Percentiles rank a stretch among this genome's conserved stretches.
Evolutionary conservation across 1,140 invertebrate genomes (phyloP).

Genomic region (Mycetomoellerius zeteki): DNA sequence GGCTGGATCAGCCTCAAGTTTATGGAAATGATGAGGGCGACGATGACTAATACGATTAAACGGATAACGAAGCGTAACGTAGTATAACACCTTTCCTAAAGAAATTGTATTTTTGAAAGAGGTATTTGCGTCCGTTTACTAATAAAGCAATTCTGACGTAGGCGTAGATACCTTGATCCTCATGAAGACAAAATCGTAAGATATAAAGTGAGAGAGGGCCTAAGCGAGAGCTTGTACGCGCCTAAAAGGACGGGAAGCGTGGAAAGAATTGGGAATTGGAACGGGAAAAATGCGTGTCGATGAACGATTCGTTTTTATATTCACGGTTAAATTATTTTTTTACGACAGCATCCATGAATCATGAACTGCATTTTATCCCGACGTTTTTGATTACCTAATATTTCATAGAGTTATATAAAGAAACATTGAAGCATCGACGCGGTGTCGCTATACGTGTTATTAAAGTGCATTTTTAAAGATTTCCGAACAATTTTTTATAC

Average conservation of each 20-base stretch:
- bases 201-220: neutral
- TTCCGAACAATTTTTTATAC: slow-evolving; percentile 29
- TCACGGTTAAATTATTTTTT: slow-evolving; percentile 58
- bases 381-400: neutral
- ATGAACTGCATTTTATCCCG: neutral
- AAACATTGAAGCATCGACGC: neutral
- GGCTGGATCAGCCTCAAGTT: neutral
- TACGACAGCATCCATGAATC: neutral
- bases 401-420: neutral
- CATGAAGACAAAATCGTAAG: slow-evolving; percentile 15
- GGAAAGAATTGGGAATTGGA: neutral
- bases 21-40: too few species aligned
- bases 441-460: neutral
- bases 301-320: slow-evolving; percentile 36
- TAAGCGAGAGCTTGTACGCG: neutral
- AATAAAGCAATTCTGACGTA: slow-evolving; percentile 68
- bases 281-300: slow-evolving; percentile 27
- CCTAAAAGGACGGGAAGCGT: neutral
- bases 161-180: slow-evolving; percentile 52
- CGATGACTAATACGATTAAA: slow-evolving; percentile 8
- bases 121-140: slow-evolving; percentile 71
- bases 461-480: slow-evolving; percentile 1
- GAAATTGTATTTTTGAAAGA: slow-evolving; percentile 76
- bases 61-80: slow-evolving; percentile 59
- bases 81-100: slow-evolving; percentile 68